These are phyloP conservation scores for Lepetodrilus schrolli DNA, from an alignment of 2,888 invertebrate genomes.

Conservation along the genomic window DNA sequence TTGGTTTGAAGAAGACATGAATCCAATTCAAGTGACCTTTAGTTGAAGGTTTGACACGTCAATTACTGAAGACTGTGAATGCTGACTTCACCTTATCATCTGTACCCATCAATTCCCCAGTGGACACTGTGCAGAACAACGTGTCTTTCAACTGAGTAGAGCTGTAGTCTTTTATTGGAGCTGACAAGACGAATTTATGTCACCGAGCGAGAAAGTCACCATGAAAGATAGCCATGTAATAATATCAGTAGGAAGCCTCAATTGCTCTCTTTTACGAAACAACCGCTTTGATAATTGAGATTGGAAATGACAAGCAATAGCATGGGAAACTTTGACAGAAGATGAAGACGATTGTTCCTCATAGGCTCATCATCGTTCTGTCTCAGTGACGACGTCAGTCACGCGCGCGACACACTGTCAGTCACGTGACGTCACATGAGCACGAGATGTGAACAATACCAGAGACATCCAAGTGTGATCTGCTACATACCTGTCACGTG, in stretches of 20 bases:
- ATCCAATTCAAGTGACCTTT: background rate
- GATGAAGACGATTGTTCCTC: background rate
- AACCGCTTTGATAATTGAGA: background rate
- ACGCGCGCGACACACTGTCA: background rate
- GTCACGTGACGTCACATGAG: background rate
- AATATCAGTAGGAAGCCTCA: background rate
- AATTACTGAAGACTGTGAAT: background rate
- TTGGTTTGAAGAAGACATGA: background rate
- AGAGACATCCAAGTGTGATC: background rate
- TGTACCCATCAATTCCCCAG: background rate
- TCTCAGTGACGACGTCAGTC: background rate
- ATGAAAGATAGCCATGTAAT: background rate
- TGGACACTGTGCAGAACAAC: background rate
- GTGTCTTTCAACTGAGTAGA: background rate
- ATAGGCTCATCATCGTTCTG: background rate
- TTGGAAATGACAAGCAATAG: background rate
- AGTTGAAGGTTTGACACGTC: conserved; percentile 1
- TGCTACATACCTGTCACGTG: no score
- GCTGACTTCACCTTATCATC: no score
- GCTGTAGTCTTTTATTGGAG: background rate
- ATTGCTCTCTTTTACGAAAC: background rate
- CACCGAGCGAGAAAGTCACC: background rate
- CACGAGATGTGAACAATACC: background rate
- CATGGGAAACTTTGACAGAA: background rate
- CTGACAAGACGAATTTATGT: background rate